Conservation (phyloP, 1,140 invertebrate species). For the Eciton burchellii region DNA sequence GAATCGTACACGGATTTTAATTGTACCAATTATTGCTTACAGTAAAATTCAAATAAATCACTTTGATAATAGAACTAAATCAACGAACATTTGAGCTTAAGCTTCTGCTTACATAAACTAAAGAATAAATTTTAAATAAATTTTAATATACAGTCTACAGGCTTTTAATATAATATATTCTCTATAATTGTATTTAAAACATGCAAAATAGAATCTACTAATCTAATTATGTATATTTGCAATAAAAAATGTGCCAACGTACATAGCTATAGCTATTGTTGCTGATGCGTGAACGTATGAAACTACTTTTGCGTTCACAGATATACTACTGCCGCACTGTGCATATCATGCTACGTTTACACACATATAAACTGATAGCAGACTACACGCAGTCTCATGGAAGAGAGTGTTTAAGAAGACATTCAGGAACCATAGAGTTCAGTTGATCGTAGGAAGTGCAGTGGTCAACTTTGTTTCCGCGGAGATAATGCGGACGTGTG, state of each 20-base stretch:
- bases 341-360: constrained; percentile 28
- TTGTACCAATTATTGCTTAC: background rate
- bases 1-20: background rate
- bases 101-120: background rate
- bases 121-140: background rate
- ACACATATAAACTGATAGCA: constrained; percentile 24
- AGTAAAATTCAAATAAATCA: background rate
- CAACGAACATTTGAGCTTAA: background rate
- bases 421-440: constrained; percentile 75
- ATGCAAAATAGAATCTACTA: background rate
- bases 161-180: no score
- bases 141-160: no score
- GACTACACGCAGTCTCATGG: constrained; percentile 51
- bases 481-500: background rate
- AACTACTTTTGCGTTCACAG: constrained; percentile 46
- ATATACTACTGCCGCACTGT: constrained; percentile 49
- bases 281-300: background rate
- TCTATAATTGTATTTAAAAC: background rate
- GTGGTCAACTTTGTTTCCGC: constrained; percentile 30
- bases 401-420: constrained; percentile 72
- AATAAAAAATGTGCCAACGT: background rate
- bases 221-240: constrained; percentile 17
- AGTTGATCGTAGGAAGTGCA: constrained; percentile 71
- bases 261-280: background rate
- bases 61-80: constrained; percentile 6